phyloP scores from a whole-genome alignment of 2,888 invertebrate genomes.

The Caenorhabditis zanzibari region DNA sequence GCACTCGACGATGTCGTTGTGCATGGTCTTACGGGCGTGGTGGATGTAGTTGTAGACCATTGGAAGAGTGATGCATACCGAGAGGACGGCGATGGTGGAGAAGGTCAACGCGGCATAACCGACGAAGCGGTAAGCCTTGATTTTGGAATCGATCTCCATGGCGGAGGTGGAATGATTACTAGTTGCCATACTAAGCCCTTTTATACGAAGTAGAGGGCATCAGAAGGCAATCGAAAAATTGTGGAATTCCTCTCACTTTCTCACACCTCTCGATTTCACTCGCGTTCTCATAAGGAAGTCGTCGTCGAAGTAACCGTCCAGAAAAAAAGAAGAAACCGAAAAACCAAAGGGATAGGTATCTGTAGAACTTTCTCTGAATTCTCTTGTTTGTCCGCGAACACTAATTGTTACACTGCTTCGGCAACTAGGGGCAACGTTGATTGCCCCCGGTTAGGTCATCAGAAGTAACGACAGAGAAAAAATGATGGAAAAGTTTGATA shows the following conservation, averaged over 20 bases:
- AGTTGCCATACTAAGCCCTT: conserved; percentile 27
- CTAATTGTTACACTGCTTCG: conserved; percentile 34
- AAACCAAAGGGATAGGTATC: conserved; percentile 54
- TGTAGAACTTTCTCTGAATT: too few relatives aligned
- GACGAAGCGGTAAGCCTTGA: conserved; percentile 82
- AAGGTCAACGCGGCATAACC: conserved; percentile 82
- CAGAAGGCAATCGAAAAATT: not conserved
- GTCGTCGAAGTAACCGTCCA: not conserved
- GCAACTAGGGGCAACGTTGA: conserved; percentile 14
- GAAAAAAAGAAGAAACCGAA: not conserved
- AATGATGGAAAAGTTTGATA: conserved; percentile 58
- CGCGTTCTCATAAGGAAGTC: conserved; percentile 29
- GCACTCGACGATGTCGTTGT: conserved; percentile 76
- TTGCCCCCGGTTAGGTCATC: conserved; percentile 6
- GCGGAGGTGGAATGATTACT: conserved; percentile 48
- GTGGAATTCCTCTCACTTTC: conserved; percentile 36
- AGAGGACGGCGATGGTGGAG: conserved; percentile 74
- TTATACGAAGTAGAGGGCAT: conserved; percentile 35
- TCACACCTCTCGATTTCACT: conserved; percentile 5
- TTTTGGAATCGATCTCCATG: conserved; percentile 74
- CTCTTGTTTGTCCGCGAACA: conserved; percentile 11
- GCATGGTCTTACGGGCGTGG: conserved; percentile 73
- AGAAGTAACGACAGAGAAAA: conserved; percentile 13
- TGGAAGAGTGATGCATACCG: conserved; percentile 74
- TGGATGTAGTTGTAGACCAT: conserved; percentile 80